Evolutionary conservation across 2,888 invertebrate genomes (phyloP).

Genomic region (Parthenolecanium corni): DNA sequence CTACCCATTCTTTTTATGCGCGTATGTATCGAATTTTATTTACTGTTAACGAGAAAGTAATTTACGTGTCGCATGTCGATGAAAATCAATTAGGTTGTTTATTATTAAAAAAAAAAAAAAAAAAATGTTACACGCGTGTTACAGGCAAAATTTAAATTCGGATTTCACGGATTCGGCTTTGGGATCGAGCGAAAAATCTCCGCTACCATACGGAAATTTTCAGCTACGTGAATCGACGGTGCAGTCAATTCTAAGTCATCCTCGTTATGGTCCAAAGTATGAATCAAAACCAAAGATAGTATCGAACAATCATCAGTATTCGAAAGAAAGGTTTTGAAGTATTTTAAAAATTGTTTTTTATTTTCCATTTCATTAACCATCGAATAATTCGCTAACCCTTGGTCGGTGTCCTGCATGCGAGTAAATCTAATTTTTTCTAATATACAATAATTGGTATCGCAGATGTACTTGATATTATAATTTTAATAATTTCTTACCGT

Average conservation of each 20-base stretch:
- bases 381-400: neutral
- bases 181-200: constrained; percentile 84
- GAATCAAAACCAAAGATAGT: constrained; percentile 36
- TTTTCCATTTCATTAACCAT: constrained; percentile 7
- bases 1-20: no score
- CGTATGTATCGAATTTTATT: no score
- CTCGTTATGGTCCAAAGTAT: constrained; percentile 80
- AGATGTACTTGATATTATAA: no score
- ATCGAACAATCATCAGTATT: constrained; percentile 19
- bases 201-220: constrained; percentile 86
- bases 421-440: no score
- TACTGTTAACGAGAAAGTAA: no score
- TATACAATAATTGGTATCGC: no score
- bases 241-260: constrained; percentile 78
- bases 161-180: constrained; percentile 90
- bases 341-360: constrained; percentile 13
- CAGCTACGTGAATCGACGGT: constrained; percentile 85
- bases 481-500: no score
- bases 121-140: constrained; percentile 33
- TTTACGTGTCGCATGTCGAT: no score
- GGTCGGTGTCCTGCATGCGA: neutral
- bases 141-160: constrained; percentile 84
- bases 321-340: constrained; percentile 28
- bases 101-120: no score
- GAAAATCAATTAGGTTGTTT: no score